Base-by-base conservation (phyloP, 2,888 invertebrate genomes). In the Oscheius sp. region DNA sequence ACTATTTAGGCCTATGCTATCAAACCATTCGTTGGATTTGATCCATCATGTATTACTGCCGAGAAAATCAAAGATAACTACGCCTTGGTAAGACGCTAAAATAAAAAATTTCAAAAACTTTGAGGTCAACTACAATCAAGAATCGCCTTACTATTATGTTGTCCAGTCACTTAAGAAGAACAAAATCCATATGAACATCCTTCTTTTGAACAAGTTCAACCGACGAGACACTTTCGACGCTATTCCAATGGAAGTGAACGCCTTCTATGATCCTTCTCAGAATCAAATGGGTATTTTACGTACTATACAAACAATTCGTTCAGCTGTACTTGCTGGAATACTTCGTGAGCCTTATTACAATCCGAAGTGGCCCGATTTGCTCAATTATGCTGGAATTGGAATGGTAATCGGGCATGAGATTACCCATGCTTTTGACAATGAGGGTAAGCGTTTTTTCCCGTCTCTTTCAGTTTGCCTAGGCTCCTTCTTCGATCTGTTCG, bases 301-400 rank as follows among this genome's bases (percentile, higher is more conserved):
- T 21, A 21, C 9, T 35, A 21, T 21, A 21, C 21, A 21, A 21
- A 21, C 21, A n/a, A 11, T 51, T 3, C 1, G 57, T 75, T 51
- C 32, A 75, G 75, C 75, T 42, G 63, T 75, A 47, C 75, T 75
- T 35, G 75, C 72, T 37, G 75, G 75, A 11, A 71, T 75, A 21
- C 68, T 75, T 1, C 50, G 51, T 7, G 58, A 74, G 21, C 75
- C 75, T 11, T 75, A 58, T 32, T 75, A 58, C 60, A 72, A 73
- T 60, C 9, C 66, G 9, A 42, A 37, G 9, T 63, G 60, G 59
- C 70, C 75, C 10, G 62, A 48, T 7, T 13, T 53, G 11, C 33
- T 70, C 51, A 75, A 75, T 35, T 59, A 29, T 37, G 75, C 72
- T 9, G 71, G 50, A 29, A 72, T 75, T n/a, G 75, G 75, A 7